Conservation (phyloP, 2,888 invertebrate genomes). For the Embidobia sp. region DNA sequence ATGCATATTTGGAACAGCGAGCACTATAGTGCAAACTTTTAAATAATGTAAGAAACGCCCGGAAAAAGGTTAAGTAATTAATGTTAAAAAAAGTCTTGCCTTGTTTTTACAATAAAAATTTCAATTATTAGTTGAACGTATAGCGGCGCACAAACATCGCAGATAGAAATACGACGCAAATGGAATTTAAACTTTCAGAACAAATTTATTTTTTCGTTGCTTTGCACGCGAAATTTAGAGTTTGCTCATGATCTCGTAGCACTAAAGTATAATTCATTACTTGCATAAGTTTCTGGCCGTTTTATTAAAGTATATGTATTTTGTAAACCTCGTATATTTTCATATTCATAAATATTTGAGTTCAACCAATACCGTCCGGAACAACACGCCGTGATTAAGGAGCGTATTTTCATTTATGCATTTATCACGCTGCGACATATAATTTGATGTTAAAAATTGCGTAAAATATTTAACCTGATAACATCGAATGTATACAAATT, state of each 20-base stretch:
- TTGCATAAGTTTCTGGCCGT: conserved; percentile 50
- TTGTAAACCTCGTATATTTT: conserved; percentile 57
- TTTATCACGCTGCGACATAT: conserved; percentile 51
- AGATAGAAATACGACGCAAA: conserved; percentile 51
- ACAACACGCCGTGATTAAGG: conserved; percentile 57
- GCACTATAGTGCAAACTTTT: neutral
- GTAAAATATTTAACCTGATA: conserved; percentile 58
- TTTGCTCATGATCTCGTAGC: conserved; percentile 56
- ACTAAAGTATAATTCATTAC: conserved; percentile 62
- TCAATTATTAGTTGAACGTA: conserved; percentile 35
- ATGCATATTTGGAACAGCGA: too few species aligned
- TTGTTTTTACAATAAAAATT: conserved; percentile 19
- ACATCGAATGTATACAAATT: conserved; percentile 57
- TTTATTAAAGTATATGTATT: conserved; percentile 62
- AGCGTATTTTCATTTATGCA: conserved; percentile 54
- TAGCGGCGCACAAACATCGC: conserved; percentile 6
- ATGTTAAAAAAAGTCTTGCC: neutral
- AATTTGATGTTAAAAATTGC: conserved; percentile 61
- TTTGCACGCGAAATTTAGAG: conserved; percentile 44
- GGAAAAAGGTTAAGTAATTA: neutral
- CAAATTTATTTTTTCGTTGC: conserved; percentile 60
- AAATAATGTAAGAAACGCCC: neutral
- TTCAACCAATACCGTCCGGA: conserved; percentile 38
- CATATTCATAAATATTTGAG: conserved; percentile 63
- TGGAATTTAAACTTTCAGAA: conserved; percentile 64